Percentiles rank a stretch among this genome's conserved stretches.
Evolutionary conservation across 2,888 invertebrate genomes (phyloP).

Genomic region (Chesias legatella): DNA sequence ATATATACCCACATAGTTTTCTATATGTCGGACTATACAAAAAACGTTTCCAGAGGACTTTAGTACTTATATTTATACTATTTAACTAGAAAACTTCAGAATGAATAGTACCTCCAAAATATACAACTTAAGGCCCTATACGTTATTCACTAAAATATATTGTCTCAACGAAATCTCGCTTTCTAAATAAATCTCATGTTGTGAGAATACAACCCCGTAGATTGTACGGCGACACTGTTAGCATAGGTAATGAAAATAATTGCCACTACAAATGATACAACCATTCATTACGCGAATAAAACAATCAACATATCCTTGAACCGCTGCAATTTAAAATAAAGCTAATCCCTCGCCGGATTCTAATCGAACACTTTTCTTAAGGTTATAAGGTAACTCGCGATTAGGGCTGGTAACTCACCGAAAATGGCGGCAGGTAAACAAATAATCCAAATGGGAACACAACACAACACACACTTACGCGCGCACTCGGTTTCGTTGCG

Average conservation of each 20-base stretch:
- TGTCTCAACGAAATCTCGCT: no score
- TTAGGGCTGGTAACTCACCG: slow-evolving; percentile 47
- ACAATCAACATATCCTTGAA: slow-evolving; percentile 19
- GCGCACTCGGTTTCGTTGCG: slow-evolving; percentile 1
- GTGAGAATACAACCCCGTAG: slow-evolving; percentile 6
- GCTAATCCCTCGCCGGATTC: background rate
- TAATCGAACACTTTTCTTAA: slow-evolving; percentile 10
- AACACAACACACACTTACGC: slow-evolving; percentile 29
- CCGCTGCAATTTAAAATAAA: slow-evolving; percentile 10
- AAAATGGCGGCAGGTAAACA: slow-evolving; percentile 39
- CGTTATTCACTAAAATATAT: no score
- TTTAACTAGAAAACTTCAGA: no score
- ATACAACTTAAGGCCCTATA: no score
- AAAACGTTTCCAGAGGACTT: no score
- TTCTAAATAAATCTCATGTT: no score
- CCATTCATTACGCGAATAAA: slow-evolving; percentile 37
- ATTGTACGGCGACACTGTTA: slow-evolving; percentile 30
- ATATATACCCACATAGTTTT: no score
- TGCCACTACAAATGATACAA: slow-evolving; percentile 28
- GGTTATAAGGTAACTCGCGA: slow-evolving; percentile 14
- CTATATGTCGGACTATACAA: no score
- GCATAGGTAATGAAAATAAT: slow-evolving; percentile 37
- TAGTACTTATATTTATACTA: no score
- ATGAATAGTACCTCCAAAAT: no score
- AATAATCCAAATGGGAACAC: slow-evolving; percentile 36